Conservation (phyloP, 2,113 vertebrate species). For the Petroica traversi region DNA sequence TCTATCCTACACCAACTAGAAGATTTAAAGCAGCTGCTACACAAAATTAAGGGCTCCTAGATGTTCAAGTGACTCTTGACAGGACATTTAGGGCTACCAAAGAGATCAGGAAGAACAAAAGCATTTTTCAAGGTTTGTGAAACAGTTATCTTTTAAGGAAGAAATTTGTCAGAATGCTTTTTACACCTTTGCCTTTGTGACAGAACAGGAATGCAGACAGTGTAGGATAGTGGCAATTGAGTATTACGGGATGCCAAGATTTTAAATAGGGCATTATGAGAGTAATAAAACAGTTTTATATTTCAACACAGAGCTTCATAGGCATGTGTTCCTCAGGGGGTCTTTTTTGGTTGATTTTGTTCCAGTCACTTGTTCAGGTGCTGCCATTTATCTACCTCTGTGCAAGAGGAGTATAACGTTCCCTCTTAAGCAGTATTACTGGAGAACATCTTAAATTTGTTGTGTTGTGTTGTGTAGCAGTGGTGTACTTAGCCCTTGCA, state of each 20-base stretch:
- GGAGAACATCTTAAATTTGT: background rate
- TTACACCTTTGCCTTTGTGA: background rate
- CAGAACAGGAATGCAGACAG: background rate
- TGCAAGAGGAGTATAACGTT: rapidly evolving
- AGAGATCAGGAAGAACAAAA: background rate
- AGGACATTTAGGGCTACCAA: background rate
- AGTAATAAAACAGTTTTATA: background rate
- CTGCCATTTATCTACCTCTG: background rate
- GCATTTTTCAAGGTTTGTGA: background rate
- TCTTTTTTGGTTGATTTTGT: background rate
- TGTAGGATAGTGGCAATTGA: background rate
- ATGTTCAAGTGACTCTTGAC: background rate
- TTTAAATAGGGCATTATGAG: background rate
- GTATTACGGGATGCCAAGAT: background rate
- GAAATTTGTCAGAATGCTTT: background rate
- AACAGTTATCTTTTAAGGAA: background rate
- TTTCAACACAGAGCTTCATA: background rate
- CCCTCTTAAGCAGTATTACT: background rate
- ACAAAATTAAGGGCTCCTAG: background rate
- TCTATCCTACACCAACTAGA: background rate
- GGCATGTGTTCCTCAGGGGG: background rate
- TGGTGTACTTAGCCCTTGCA: background rate
- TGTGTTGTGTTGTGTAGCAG: background rate
- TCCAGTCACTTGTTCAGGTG: background rate
- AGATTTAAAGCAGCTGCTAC: background rate